Conservation (phyloP, 30 jellyfish, hydroid and myxozoan species). For the Phacellophora camtschatica region DNA sequence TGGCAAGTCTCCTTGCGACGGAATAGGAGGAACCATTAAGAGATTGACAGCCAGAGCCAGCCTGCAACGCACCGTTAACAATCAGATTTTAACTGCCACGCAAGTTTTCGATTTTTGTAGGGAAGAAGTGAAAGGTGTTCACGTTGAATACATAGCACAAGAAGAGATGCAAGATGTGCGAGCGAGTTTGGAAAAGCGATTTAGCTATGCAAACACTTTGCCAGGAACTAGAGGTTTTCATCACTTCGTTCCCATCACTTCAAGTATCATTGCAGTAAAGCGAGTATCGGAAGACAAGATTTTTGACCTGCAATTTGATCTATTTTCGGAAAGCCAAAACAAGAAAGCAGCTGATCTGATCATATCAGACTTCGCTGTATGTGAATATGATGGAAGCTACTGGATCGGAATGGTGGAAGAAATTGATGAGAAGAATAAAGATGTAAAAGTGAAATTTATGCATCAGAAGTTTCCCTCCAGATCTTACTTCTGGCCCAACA, state of each 20-base stretch:
- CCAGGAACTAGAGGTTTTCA: conserved; percentile 68
- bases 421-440: neutral
- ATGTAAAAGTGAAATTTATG: conserved; percentile 21
- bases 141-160: neutral
- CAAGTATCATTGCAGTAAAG: conserved; percentile 4
- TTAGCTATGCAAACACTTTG: conserved; percentile 15
- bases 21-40: conserved; percentile 75
- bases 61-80: conserved; percentile 17
- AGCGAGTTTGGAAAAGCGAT: conserved; percentile 12
- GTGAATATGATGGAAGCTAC: conserved; percentile 24
- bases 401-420: conserved; percentile 40
- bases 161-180: conserved; percentile 7
- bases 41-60: conserved; percentile 53
- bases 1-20: conserved; percentile 78
- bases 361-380: neutral
- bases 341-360: neutral
- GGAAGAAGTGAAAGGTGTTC: neutral
- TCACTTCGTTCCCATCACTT: conserved; percentile 48
- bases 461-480: conserved; percentile 23
- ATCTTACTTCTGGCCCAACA: conserved; percentile 25
- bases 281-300: conserved; percentile 2
- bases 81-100: conserved; percentile 11
- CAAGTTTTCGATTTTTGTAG: conserved; percentile 21
- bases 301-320: neutral
- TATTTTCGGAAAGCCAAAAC: neutral